These are phyloP conservation scores for Schlechtendalia chinensis DNA, from an alignment of 1,140 invertebrate species.

Conservation along the genomic window DNA sequence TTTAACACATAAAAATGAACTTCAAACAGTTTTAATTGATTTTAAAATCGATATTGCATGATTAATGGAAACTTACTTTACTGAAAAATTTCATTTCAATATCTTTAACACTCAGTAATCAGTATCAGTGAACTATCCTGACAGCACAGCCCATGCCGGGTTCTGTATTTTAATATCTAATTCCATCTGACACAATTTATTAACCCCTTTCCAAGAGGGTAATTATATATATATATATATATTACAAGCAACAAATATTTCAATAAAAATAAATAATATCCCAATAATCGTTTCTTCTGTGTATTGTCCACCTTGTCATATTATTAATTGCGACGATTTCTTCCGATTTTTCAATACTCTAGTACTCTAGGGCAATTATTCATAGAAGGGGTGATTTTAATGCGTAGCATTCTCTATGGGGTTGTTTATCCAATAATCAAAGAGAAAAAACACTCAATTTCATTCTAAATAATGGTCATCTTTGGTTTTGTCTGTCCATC, in stretches of 20 bases:
- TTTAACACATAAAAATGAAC: neutral
- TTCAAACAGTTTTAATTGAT: too few species aligned
- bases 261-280: constrained; percentile 2
- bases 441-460: neutral
- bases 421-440: neutral
- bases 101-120: neutral
- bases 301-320: neutral
- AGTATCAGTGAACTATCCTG: constrained; percentile 1
- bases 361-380: neutral
- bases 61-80: neutral
- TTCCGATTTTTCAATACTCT: neutral
- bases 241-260: neutral
- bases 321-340: neutral
- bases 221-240: too few species aligned
- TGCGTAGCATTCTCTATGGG: neutral
- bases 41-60: constrained; percentile 4
- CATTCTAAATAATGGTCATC: too few species aligned
- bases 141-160: neutral
- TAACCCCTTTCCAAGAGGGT: neutral
- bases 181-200: neutral
- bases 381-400: constrained; percentile 1
- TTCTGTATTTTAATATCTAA: constrained; percentile 16
- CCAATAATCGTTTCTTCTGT: neutral
- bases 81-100: neutral
- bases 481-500: too few species aligned